Conservation (phyloP, 1,140 invertebrate genomes). For the Pomacea maculata region DNA sequence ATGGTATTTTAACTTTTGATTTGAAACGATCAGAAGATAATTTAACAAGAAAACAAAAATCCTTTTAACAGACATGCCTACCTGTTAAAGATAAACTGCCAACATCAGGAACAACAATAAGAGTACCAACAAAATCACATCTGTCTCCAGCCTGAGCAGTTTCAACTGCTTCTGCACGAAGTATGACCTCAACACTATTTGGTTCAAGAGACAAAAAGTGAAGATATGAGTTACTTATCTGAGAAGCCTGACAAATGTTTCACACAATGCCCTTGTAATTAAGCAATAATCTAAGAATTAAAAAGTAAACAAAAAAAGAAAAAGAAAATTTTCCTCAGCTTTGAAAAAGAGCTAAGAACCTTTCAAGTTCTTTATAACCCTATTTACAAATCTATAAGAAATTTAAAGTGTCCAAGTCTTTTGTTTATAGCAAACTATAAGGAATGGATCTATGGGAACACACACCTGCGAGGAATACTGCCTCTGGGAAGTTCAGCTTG, state of each 20-base stretch:
- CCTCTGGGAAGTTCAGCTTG: slow-evolving; percentile 97
- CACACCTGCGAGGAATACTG: slow-evolving; percentile 87
- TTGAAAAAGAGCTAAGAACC: no score
- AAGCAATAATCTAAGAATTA: no score
- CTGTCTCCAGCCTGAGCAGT: slow-evolving; percentile 90
- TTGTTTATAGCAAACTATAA: not conserved
- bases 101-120: slow-evolving; percentile 98
- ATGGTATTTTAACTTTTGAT: not conserved
- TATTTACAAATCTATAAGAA: no score
- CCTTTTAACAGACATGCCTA: slow-evolving; percentile 73
- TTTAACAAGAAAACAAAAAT: no score
- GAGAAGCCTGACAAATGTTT: no score
- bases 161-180: slow-evolving; percentile 97
- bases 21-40: not conserved
- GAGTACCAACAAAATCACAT: slow-evolving; percentile 94
- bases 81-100: slow-evolving; percentile 86
- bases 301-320: no score
- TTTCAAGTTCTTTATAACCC: no score
- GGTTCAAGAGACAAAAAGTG: slow-evolving; percentile 3
- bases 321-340: no score
- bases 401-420: no score
- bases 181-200: slow-evolving; percentile 89
- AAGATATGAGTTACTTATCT: no score
- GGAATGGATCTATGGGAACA: not conserved
- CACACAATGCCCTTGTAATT: no score